A percentile compares a stretch with the other conserved stretches of the same genome.
These are phyloP conservation scores for Margaritifera margaritifera DNA, from an alignment of 2,888 invertebrate genomes.

Conservation along the genomic window DNA sequence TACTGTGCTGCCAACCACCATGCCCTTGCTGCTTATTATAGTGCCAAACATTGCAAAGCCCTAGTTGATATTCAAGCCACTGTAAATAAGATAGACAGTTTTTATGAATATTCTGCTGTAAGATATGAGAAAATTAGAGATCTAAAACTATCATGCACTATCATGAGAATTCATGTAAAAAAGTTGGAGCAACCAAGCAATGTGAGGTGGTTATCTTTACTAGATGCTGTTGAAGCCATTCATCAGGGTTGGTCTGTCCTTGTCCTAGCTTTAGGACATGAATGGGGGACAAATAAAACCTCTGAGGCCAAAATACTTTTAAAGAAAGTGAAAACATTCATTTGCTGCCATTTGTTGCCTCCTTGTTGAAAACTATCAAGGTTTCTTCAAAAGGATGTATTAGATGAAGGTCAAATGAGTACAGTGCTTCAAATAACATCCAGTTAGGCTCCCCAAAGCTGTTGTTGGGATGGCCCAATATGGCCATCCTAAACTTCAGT, in stretches of 20 bases:
- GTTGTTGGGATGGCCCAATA: too few relatives aligned
- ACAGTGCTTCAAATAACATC: too few relatives aligned
- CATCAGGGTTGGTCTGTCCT: conserved; percentile 14
- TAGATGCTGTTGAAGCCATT: conserved; percentile 17
- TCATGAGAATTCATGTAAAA: conserved; percentile 21
- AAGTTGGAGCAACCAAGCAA: conserved; percentile 25
- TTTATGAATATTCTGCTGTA: conserved; percentile 27
- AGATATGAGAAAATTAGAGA: conserved; percentile 23
- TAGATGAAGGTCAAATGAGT: too few relatives aligned
- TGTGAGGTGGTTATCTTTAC: conserved; percentile 24
- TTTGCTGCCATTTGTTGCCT: too few relatives aligned
- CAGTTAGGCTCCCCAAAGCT: too few relatives aligned
- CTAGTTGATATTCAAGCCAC: too few relatives aligned
- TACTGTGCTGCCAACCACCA: too few relatives aligned
- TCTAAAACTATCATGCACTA: conserved; percentile 8
- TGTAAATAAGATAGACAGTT: conserved; percentile 15
- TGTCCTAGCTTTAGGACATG: conserved; percentile 22
- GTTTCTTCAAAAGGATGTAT: too few relatives aligned
- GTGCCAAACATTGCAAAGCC: too few relatives aligned
- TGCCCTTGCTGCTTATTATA: too few relatives aligned
- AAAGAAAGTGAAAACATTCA: conserved; percentile 20
- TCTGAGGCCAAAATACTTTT: conserved; percentile 16
- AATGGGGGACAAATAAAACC: conserved; percentile 19
- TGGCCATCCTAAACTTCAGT: too few relatives aligned
- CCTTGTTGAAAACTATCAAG: too few relatives aligned